phyloP scores from a whole-genome alignment of 1,140 invertebrate genomes.

The Zaprionus ghesquierei region DNA sequence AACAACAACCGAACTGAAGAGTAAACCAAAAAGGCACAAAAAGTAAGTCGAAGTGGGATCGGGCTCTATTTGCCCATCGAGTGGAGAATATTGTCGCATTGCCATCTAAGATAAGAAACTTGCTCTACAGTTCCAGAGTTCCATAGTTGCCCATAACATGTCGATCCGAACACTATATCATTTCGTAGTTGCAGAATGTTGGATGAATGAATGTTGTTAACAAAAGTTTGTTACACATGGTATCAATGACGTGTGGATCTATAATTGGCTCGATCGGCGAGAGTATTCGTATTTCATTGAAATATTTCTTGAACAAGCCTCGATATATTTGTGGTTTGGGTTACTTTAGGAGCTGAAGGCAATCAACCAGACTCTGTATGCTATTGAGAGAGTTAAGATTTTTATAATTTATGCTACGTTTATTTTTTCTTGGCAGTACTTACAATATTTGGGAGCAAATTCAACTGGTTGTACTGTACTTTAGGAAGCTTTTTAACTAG shows the following conservation, averaged over 20 bases:
- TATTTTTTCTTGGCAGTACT: neutral
- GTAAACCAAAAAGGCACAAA: conserved; percentile 61
- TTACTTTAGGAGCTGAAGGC: neutral
- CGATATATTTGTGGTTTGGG: neutral
- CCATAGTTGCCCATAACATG: neutral
- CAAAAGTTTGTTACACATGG: neutral
- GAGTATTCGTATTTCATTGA: neutral
- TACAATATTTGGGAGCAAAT: neutral
- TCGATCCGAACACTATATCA: neutral
- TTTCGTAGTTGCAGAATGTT: neutral
- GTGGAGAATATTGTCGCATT: conserved; percentile 8
- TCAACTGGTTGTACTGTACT: neutral
- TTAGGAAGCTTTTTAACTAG: neutral
- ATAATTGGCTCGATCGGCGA: neutral
- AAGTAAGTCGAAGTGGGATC: conserved; percentile 17
- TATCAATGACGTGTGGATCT: neutral
- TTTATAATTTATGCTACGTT: neutral
- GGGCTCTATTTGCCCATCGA: neutral
- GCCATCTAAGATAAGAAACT: neutral
- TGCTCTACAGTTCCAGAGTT: neutral
- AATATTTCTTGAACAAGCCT: neutral
- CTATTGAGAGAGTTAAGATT: neutral
- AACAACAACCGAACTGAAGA: conserved; percentile 52
- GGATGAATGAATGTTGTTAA: neutral
- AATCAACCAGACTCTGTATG: neutral